A percentile compares a stretch with the other conserved stretches of the same genome.
phyloP scores from a whole-genome alignment of 2,113 vertebrate genomes.

The Meleagris gallopavo region DNA sequence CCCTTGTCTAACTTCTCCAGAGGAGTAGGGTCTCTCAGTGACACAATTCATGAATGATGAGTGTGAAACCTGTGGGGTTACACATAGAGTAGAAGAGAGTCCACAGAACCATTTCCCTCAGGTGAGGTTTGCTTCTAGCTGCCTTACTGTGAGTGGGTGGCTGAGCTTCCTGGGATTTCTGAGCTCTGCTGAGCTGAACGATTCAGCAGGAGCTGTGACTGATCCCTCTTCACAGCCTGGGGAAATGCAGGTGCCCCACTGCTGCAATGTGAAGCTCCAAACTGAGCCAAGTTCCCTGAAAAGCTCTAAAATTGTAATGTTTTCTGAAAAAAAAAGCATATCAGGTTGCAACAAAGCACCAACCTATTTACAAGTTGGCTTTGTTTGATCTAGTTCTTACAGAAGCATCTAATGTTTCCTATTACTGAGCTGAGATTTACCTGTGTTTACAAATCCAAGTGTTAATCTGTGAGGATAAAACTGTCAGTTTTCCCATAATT shows the following conservation, averaged over 20 bases:
- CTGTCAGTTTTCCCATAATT: background rate
- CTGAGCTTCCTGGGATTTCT: background rate
- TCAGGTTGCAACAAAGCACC: background rate
- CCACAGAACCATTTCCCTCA: background rate
- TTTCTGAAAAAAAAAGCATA: background rate
- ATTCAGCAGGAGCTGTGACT: no score
- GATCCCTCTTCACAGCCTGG: background rate
- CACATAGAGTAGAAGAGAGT: background rate
- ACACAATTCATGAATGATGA: fast-evolving
- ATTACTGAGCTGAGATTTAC: background rate
- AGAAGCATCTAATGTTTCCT: background rate
- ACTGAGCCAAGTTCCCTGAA: fast-evolving
- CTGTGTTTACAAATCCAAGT: background rate
- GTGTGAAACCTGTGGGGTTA: fast-evolving
- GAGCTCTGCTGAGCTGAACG: background rate
- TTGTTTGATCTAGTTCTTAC: background rate
- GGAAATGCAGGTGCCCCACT: background rate
- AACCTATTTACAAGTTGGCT: background rate
- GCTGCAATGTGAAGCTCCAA: fast-evolving
- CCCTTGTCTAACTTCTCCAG: background rate
- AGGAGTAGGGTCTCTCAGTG: fast-evolving
- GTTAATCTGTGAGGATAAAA: no score
- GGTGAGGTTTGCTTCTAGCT: background rate
- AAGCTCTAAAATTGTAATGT: background rate
- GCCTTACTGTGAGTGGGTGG: background rate